phyloP scores from a whole-genome alignment of 2,797 vertebrate species.

The Manis crassicaudata region DNA sequence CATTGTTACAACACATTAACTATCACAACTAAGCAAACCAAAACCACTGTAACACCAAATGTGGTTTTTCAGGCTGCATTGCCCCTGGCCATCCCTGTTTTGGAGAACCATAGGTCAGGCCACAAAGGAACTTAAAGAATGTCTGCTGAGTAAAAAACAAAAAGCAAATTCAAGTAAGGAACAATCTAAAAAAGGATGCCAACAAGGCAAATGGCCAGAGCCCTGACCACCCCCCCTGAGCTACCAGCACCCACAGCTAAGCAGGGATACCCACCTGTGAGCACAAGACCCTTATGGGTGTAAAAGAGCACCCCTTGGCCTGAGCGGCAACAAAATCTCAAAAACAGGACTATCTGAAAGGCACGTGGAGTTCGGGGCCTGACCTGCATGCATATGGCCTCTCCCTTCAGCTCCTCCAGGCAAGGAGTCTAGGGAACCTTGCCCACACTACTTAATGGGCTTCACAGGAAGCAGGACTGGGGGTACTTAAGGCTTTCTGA shows the following conservation, averaged over 20 bases:
- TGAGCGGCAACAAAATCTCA: background rate
- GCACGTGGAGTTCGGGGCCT: fast-evolving
- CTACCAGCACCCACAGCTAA: background rate
- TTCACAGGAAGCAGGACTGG: background rate
- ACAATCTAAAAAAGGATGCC: background rate
- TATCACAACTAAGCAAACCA: background rate
- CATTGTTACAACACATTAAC: background rate
- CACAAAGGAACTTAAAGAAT: background rate
- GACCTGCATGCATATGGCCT: fast-evolving
- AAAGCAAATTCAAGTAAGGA: background rate
- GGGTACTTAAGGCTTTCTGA: background rate
- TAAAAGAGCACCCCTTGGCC: background rate
- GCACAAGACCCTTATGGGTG: background rate
- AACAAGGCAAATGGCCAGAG: background rate
- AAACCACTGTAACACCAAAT: background rate
- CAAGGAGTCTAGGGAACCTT: background rate
- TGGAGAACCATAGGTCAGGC: background rate
- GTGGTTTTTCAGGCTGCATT: background rate
- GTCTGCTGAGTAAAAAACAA: background rate
- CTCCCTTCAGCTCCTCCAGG: background rate
- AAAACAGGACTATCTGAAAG: background rate
- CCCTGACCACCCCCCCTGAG: background rate
- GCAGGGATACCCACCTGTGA: no score
- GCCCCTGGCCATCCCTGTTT: background rate
- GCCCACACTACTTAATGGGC: background rate